phyloP scores from a whole-genome alignment of 92 coral and sea anemone species.

The Siderastrea radians region DNA sequence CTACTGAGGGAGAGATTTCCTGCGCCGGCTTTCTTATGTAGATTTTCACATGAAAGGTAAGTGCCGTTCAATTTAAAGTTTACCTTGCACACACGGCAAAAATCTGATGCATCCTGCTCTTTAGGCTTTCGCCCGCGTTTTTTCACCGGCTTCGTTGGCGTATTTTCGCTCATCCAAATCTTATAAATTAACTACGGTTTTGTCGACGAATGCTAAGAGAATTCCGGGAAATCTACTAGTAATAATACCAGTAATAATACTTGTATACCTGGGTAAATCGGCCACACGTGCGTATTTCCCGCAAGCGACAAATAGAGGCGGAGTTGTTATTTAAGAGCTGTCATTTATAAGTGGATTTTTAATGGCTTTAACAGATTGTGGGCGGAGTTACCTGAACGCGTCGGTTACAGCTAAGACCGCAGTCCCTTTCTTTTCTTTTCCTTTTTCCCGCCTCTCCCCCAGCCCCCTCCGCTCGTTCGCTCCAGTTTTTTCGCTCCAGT shows the following conservation, averaged over 20 bases:
- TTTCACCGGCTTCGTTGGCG: background rate
- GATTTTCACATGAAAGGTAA: too few relatives aligned
- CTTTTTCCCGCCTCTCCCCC: background rate
- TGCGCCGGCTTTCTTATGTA: background rate
- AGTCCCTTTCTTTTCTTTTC: background rate
- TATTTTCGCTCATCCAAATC: background rate
- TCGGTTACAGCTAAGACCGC: background rate
- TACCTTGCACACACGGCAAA: too few relatives aligned
- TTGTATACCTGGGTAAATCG: too few relatives aligned
- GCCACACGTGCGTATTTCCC: background rate
- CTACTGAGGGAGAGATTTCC: background rate
- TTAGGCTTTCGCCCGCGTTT: too few relatives aligned
- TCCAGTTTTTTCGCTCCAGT: too few relatives aligned
- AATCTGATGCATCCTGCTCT: too few relatives aligned
- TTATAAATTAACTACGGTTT: background rate
- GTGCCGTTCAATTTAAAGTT: background rate
- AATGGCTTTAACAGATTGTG: background rate
- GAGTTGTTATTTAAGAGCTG: background rate
- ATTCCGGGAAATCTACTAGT: too few relatives aligned
- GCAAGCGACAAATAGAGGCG: background rate
- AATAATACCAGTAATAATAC: too few relatives aligned
- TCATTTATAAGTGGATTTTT: background rate
- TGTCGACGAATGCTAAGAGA: too few relatives aligned
- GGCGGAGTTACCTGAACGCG: conserved; percentile 10
- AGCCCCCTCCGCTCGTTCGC: background rate